Evolutionary conservation across 1,140 invertebrate genomes (phyloP), one percentile per base, ranked within the genome.

Genomic region (Drosophila kurseongensis): DNA sequence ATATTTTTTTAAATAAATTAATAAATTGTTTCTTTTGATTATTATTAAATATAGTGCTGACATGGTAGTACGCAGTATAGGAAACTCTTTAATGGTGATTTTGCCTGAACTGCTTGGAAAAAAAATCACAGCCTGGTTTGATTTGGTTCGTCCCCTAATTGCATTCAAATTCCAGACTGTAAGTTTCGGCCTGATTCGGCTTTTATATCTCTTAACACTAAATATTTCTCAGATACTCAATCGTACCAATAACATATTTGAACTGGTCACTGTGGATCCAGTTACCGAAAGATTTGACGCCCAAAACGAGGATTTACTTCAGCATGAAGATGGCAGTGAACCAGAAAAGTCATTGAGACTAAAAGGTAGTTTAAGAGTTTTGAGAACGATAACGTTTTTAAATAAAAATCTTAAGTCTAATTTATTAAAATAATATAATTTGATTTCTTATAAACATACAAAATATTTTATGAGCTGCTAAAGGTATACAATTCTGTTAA

Each of bases 221-320:
- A 27, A n/a, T 23, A 4, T 44, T 38, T 91, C 93, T 40, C 93
- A 99, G 98, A 98, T 99, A 82, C 93, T 98, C 62, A 97, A 97
- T 82, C 95, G 98, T 76, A 98, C 97, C 5, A 99, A 99, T 92
- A 99, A 98, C 91, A 98, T 98, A 71, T 99, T 99, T 92, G 98
- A 99, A 92, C 90, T 99, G 80, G 95, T 97, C n/a, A 97, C 97
- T 0, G 95, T 97, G 1, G 96, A 97, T 72, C 95, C 96, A 0
- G 95, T 97, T 9, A 93, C 96, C 44, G 95, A 96, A 69, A 94
- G 94, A 0, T 85, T 93, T 0, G 94, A 96, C 71, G 92, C 93
- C 41, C 94, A 94, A 57, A 93, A 94, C 4, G 94, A 95, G 68
- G 93, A 94, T 45, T 86, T 94, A 23, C 66, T 95, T 10, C 75